These are phyloP conservation scores for Capreolus pygargus DNA, from an alignment of 2,113 vertebrate genomes.

Conservation along the genomic window DNA sequence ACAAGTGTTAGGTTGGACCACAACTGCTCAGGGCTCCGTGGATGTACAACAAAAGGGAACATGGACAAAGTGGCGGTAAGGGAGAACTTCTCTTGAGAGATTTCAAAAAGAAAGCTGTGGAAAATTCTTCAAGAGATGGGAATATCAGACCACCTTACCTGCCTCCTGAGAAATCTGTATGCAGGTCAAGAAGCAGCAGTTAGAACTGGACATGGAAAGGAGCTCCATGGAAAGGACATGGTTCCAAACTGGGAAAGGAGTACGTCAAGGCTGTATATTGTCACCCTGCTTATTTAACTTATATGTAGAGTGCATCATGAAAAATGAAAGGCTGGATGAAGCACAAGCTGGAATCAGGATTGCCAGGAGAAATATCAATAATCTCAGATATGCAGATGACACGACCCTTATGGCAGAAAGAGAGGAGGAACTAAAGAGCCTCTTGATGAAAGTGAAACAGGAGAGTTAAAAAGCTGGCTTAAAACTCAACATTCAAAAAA, in stretches of 20 bases:
- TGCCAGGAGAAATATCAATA: background rate
- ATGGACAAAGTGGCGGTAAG: rapidly evolving
- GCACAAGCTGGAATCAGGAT: background rate
- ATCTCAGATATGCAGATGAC: background rate
- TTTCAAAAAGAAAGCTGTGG: background rate
- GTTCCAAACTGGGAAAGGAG: background rate
- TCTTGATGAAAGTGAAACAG: background rate
- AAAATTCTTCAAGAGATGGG: background rate
- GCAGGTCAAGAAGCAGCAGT: background rate
- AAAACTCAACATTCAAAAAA: background rate
- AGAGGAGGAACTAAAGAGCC: background rate
- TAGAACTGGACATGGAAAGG: background rate
- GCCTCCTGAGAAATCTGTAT: background rate
- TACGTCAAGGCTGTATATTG: background rate
- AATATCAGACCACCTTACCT: background rate
- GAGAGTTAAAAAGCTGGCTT: background rate
- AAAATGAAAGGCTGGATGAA: background rate
- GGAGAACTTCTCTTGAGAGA: background rate
- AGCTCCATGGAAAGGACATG: background rate
- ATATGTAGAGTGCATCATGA: background rate
- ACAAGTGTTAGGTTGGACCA: background rate
- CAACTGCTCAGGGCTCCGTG: too few relatives aligned
- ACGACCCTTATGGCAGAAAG: background rate
- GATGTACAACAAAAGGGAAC: background rate
- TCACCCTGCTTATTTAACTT: background rate